Percentiles rank a stretch among this genome's conserved stretches.
phyloP scores from a whole-genome alignment of 2,888 invertebrate species.

The Eubasilissa splendida region DNA sequence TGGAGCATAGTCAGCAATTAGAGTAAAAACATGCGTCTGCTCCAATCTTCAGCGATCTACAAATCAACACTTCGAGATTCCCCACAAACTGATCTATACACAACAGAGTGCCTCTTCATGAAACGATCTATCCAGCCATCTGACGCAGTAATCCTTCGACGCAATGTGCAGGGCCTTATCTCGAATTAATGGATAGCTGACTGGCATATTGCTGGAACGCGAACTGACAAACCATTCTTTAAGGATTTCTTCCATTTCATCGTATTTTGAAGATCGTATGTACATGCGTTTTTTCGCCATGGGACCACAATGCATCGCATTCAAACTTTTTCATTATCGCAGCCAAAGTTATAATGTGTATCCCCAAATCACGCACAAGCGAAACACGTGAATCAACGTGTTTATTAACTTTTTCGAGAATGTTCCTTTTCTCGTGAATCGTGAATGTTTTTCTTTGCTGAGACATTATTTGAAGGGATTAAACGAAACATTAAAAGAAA shows the following conservation, averaged over 20 bases:
- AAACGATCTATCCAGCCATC: conserved; percentile 58
- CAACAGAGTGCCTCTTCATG: conserved; percentile 48
- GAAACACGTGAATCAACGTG: conserved; percentile 32
- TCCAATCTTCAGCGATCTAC: conserved; percentile 22
- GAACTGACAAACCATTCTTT: no score
- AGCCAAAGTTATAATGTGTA: conserved; percentile 22
- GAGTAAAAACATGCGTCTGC: background rate
- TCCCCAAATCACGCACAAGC: conserved; percentile 15
- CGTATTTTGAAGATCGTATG: no score
- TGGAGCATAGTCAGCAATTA: conserved; percentile 57
- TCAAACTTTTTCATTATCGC: conserved; percentile 19
- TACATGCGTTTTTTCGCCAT: no score
- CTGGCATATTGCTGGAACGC: no score
- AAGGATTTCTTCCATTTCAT: no score
- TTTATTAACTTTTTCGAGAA: conserved; percentile 36
- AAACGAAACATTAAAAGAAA: background rate
- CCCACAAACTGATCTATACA: background rate
- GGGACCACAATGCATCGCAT: background rate
- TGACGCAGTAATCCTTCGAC: conserved; percentile 52
- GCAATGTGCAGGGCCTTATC: conserved; percentile 5
- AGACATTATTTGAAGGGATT: background rate
- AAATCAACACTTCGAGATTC: conserved; percentile 5
- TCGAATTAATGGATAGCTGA: no score
- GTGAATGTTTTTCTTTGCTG: conserved; percentile 29
- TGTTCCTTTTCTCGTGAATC: conserved; percentile 25